Percentiles rank a stretch among this genome's conserved stretches.
These are phyloP conservation scores for Dryocosmus kuriphilus DNA, from an alignment of 2,888 invertebrate genomes.

Conservation along the genomic window DNA sequence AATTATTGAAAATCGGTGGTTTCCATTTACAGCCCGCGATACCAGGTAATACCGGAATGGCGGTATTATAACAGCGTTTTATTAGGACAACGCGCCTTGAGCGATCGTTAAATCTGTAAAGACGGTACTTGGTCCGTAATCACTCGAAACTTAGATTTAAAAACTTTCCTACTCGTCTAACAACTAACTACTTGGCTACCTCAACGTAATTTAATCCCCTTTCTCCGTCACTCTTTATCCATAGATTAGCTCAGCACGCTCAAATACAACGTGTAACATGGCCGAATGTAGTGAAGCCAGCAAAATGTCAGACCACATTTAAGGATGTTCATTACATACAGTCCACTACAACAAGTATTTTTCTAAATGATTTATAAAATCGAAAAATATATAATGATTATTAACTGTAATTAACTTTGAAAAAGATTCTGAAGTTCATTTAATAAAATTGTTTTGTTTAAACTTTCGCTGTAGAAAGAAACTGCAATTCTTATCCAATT, in stretches of 20 bases:
- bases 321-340: not conserved
- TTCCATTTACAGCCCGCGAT: slow-evolving; percentile 5
- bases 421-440: not conserved
- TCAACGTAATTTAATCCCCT: slow-evolving; percentile 52
- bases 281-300: slow-evolving; percentile 29
- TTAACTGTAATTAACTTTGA: too few species aligned
- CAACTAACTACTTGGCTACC: slow-evolving; percentile 53
- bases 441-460: not conserved
- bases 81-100: slow-evolving; percentile 43
- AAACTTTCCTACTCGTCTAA: slow-evolving; percentile 56
- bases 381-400: not conserved
- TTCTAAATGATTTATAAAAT: not conserved
- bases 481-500: not conserved
- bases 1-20: slow-evolving; percentile 36
- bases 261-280: slow-evolving; percentile 43
- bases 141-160: slow-evolving; percentile 55
- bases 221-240: slow-evolving; percentile 18
- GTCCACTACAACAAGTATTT: too few species aligned
- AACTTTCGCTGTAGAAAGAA: not conserved
- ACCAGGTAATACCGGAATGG: slow-evolving; percentile 6
- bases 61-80: slow-evolving; percentile 15
- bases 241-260: slow-evolving; percentile 48
- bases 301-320: slow-evolving; percentile 45
- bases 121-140: slow-evolving; percentile 56
- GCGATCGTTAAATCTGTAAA: slow-evolving; percentile 55